phyloP scores from a whole-genome alignment of 2,113 vertebrate species.

The Scartelaos histophorus region DNA sequence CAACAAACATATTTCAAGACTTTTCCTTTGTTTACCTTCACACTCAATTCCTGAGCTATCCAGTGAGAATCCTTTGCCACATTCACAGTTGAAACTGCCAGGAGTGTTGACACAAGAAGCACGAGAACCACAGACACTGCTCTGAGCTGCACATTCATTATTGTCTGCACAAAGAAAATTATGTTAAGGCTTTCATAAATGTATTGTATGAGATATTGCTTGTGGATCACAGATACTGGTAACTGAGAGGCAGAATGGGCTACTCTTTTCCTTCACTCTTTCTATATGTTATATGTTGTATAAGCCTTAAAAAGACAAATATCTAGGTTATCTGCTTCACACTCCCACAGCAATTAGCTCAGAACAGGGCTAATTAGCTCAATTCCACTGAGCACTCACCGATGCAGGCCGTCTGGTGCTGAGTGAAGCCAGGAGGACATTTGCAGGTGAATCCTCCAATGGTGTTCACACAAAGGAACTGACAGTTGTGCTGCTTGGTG shows the following conservation, averaged over 20 bases:
- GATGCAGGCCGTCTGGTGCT: constrained; percentile 90
- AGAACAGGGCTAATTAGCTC: background rate
- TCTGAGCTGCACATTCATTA: constrained; percentile 85
- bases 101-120: constrained; percentile 86
- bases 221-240: background rate
- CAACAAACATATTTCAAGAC: background rate
- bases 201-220: background rate
- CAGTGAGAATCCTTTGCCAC: constrained; percentile 87
- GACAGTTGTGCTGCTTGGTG: constrained; percentile 94
- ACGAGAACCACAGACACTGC: constrained; percentile 79
- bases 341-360: background rate
- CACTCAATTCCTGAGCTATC: constrained; percentile 83
- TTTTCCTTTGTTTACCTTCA: constrained; percentile 77
- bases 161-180: constrained; percentile 76
- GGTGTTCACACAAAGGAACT: constrained; percentile 93
- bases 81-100: constrained; percentile 92
- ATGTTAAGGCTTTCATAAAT: background rate
- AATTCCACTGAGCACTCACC: constrained; percentile 73
- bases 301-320: background rate
- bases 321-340: background rate
- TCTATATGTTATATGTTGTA: background rate
- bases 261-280: background rate
- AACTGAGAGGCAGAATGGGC: too few species aligned
- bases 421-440: constrained; percentile 90
- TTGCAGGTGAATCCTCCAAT: constrained; percentile 90